Percentiles rank a stretch among this genome's conserved stretches.
Evolutionary conservation across 2,113 vertebrate species (phyloP).

Genomic region (Fregata magnificens): DNA sequence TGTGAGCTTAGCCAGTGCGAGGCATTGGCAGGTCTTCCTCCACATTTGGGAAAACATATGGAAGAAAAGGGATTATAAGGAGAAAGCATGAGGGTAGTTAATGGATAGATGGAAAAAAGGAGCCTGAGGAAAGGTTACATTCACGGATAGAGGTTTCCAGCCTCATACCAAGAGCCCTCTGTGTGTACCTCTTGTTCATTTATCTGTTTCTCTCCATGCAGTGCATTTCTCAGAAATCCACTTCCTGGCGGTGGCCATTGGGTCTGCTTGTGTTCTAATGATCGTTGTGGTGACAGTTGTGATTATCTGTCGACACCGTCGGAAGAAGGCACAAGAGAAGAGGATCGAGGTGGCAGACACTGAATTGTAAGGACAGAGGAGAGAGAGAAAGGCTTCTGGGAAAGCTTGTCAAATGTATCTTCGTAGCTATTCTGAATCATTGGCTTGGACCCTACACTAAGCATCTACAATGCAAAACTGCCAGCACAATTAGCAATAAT

Average conservation of each 20-base stretch:
- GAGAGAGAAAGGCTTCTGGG: neutral
- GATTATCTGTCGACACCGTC: constrained; percentile 73
- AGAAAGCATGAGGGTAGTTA: neutral
- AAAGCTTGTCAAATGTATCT: neutral
- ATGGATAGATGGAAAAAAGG: neutral
- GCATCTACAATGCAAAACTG: neutral
- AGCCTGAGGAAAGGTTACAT: neutral
- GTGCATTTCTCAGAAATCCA: constrained; percentile 88
- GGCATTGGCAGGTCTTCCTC: neutral
- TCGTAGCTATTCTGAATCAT: accelerated
- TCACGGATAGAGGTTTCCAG: neutral
- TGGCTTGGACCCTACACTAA: neutral
- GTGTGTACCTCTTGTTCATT: neutral
- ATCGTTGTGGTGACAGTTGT: constrained; percentile 75
- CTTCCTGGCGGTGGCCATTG: constrained; percentile 81
- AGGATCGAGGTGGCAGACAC: constrained; percentile 69
- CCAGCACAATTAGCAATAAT: neutral
- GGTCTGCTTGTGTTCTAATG: constrained; percentile 77
- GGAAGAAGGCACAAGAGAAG: constrained; percentile 60
- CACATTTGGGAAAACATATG: accelerated
- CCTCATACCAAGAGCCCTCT: neutral
- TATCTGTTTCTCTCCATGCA: constrained; percentile 51
- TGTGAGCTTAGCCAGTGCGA: accelerated
- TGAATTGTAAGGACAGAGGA: constrained; percentile 77
- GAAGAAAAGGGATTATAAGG: neutral